Base-by-base conservation (phyloP, 2,888 invertebrate species). In the Neoascia interrupta region DNA sequence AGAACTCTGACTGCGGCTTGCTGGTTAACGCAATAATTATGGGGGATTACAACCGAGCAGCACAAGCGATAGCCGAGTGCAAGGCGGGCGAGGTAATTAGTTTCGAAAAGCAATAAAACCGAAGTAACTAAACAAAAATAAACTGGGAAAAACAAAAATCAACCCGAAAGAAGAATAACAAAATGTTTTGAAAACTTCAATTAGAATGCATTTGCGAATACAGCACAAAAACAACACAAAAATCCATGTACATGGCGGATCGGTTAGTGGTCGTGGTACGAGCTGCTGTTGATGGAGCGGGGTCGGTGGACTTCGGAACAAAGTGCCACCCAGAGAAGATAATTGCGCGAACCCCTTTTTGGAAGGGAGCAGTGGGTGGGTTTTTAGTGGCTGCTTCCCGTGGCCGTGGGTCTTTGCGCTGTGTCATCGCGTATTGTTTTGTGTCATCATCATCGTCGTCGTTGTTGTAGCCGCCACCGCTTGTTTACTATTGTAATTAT, bases 401-500 rank as follows among this genome's bases (percentile, higher is more conserved):
- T n/a, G n/a, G n/a, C n/a, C n/a, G n/a, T n/a, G n/a, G n/a, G 11
- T n/a, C 56, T 56, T 56, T 37, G 36, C 58, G 49, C 49, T 51
- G 49, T 58, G 69, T 58, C 69, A 69, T 51, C 41, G 43, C 13
- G 18, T 60, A 58, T 43, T 69, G 58, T 69, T 56, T 47, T 39
- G 58, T 69, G 69, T 61, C 66, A 53, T 61, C 53, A 37, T 36
- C 60, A 45, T 70, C 70, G 45, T 45, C 37, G 18, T 13, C 26
- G 16, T 34, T 26, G 13, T 4, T 21, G 31, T 18, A 28, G 8
- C 31, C n/a, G 10, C n/a, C 31, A 6, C 26, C n/a, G 8, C n/a
- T 60, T 69, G 69, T 69, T 69, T 69, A 69, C 69, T 51, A 41
- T 69, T 58, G 69, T 60, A 69, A 69, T 68, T 68, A n/a, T n/a